Percentiles rank a stretch among this genome's conserved stretches.
Evolutionary conservation across 2,888 invertebrate species (phyloP).

Genomic region (Erebia epiphron): DNA sequence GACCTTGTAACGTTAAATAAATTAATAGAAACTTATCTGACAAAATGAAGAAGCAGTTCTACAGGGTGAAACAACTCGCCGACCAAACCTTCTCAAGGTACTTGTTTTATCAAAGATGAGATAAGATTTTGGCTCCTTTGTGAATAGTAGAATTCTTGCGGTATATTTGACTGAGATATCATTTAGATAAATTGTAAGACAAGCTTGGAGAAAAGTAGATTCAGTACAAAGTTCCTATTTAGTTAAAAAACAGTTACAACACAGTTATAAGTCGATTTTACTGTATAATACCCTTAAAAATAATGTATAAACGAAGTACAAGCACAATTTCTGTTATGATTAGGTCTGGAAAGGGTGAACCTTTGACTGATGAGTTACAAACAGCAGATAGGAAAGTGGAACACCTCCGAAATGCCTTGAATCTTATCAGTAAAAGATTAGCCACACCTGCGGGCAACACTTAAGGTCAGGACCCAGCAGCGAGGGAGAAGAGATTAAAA

Average conservation of each 20-base stretch:
- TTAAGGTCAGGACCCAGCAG: conserved; percentile 84
- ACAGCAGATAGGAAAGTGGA: conserved; percentile 92
- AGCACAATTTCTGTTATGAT: conserved; percentile 19
- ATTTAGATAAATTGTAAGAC: conserved; percentile 15
- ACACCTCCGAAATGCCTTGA: conserved; percentile 87
- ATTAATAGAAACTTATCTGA: conserved; percentile 54
- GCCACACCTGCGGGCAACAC: conserved; percentile 78
- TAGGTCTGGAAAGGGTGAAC: conserved; percentile 93
- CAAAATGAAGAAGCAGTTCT: conserved; percentile 92
- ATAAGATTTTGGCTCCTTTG: conserved; percentile 59
- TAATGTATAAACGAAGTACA: conserved; percentile 6
- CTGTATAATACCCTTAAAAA: not conserved
- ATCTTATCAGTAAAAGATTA: conserved; percentile 84
- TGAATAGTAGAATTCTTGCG: conserved; percentile 24
- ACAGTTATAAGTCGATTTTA: not conserved
- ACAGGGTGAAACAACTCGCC: conserved; percentile 94
- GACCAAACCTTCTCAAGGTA: conserved; percentile 95
- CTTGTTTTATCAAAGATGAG: conserved; percentile 56
- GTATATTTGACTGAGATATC: conserved; percentile 19
- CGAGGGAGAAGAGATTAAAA: conserved; percentile 89
- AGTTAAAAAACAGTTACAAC: not conserved
- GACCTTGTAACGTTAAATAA: conserved; percentile 74
- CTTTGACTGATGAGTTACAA: conserved; percentile 91
- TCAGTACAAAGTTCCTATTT: not conserved
- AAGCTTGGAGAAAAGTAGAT: conserved; percentile 6